Evolutionary conservation across 2,113 vertebrate species (phyloP).

Genomic region (Turdus rufiventris): DNA sequence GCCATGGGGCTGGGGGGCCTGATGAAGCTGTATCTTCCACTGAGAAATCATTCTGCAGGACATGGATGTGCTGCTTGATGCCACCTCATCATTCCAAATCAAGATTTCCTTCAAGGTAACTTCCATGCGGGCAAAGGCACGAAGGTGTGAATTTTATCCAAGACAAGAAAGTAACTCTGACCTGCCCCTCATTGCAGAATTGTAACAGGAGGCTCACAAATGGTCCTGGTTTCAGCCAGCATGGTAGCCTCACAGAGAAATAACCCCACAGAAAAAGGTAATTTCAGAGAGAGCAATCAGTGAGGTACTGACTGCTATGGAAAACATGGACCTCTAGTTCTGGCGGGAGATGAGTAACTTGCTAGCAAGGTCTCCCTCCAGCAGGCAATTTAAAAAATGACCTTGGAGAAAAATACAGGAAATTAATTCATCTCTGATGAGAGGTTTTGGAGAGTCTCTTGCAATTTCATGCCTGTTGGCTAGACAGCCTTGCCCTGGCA

Average conservation of each 20-base stretch:
- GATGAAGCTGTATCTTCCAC: not conserved
- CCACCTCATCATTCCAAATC: not conserved
- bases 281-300: not conserved
- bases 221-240: not conserved
- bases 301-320: not conserved
- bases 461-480: constrained; percentile 17
- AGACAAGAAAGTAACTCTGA: not conserved
- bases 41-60: not conserved
- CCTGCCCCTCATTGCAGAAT: not conserved
- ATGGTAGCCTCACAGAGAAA: not conserved
- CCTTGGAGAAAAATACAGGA: constrained; percentile 18
- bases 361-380: constrained; percentile 14
- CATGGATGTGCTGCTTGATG: not conserved
- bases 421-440: constrained; percentile 27
- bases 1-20: not conserved
- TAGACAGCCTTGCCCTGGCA: constrained; percentile 29
- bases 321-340: not conserved
- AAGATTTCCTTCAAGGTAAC: not conserved
- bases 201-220: not conserved
- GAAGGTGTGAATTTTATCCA: not conserved
- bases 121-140: not conserved
- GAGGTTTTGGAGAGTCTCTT: constrained; percentile 27
- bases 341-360: not conserved
- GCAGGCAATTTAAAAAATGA: constrained; percentile 20
- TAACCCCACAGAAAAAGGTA: not conserved